Conservation (phyloP, 2,888 invertebrate species). For the Dyspetes luteomarginatus region DNA sequence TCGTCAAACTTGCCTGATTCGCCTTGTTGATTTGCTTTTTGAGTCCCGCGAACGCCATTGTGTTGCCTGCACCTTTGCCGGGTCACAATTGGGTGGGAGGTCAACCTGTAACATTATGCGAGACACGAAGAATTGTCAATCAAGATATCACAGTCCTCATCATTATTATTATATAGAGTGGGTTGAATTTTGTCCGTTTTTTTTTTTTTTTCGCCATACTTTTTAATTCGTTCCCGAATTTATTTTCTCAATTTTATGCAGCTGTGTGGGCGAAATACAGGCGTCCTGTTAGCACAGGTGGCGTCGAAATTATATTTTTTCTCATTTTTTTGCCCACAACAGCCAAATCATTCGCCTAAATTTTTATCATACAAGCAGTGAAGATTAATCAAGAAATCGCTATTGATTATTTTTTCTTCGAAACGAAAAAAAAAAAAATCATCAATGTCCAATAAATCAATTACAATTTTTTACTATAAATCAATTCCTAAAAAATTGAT, state of each 20-base stretch:
- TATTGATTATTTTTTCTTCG: neutral
- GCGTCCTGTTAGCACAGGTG: constrained; percentile 27
- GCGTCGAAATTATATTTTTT: neutral
- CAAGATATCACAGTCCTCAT: constrained; percentile 12
- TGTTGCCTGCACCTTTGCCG: constrained; percentile 73
- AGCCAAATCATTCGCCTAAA: neutral
- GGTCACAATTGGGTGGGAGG: constrained; percentile 40
- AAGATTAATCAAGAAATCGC: constrained; percentile 13
- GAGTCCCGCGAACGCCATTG: constrained; percentile 99
- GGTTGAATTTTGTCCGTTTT: neutral
- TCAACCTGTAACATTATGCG: constrained; percentile 52
- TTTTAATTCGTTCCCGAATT: neutral
- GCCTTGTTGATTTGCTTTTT: constrained; percentile 99
- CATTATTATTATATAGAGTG: neutral
- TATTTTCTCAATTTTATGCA: neutral
- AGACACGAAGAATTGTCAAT: constrained; percentile 32
- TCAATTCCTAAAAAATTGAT: no score
- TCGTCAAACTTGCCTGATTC: constrained; percentile 92
- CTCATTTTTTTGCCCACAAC: neutral
- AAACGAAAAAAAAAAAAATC: neutral
- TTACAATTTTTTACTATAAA: neutral
- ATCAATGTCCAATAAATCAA: constrained; percentile 7
- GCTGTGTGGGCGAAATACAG: neutral
- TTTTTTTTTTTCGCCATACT: neutral
- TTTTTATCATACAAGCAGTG: constrained; percentile 6